A percentile compares a stretch with the other conserved stretches of the same genome.
Conservation (phyloP, 2,888 invertebrate genomes). For the Platypus cylindrus region DNA sequence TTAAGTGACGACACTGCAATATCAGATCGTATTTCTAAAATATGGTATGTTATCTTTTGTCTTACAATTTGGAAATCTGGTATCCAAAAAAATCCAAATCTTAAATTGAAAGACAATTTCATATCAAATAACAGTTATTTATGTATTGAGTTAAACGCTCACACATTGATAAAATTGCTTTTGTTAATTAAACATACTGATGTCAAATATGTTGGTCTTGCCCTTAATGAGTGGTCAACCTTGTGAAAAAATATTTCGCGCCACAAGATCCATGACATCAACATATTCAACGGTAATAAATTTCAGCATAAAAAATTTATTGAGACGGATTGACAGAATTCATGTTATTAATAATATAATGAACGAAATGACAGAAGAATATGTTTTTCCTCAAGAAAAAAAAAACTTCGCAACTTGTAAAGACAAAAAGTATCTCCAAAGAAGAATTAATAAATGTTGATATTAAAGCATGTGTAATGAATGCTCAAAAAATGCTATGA, state of each 20-base stretch:
- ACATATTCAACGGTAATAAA: constrained; percentile 9
- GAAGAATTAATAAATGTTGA: background rate
- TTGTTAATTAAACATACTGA: background rate
- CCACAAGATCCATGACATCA: constrained; percentile 9
- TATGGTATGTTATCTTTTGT: background rate
- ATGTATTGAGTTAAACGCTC: background rate
- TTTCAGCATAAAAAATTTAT: constrained; percentile 8
- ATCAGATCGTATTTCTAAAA: background rate
- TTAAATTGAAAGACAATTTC: background rate
- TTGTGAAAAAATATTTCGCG: constrained; percentile 9
- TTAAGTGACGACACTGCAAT: background rate
- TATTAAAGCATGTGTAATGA: background rate
- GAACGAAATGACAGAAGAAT: background rate
- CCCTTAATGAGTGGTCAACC: constrained; percentile 3
- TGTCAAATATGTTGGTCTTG: background rate
- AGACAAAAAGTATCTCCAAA: no score
- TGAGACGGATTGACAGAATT: constrained; percentile 9
- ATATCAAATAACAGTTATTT: background rate
- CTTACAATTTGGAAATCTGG: background rate
- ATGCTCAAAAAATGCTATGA: background rate
- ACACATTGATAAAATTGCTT: background rate
- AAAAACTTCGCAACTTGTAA: background rate
- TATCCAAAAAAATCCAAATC: background rate
- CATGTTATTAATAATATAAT: background rate
- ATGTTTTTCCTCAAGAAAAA: background rate